Conservation (phyloP, 2,888 invertebrate genomes). For the Pemphredon lugubris region DNA sequence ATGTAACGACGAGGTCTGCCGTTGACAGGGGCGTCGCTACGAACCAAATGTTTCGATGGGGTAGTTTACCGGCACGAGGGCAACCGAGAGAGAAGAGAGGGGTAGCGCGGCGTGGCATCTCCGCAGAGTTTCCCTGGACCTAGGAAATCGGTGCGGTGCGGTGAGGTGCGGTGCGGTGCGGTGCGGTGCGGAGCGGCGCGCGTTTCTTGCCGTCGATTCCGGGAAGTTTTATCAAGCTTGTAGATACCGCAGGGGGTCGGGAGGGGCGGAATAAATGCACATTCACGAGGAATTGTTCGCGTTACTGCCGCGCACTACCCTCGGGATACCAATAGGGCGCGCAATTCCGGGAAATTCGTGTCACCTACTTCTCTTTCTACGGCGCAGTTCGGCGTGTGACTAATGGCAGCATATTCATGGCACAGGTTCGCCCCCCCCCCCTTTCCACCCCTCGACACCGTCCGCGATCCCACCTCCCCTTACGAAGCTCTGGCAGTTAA, state of each 20-base stretch:
- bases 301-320: conserved; percentile 60
- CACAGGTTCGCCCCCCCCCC: conserved; percentile 51
- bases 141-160: background rate
- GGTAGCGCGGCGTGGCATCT: background rate
- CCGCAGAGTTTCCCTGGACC: background rate
- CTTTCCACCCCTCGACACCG: conserved; percentile 38
- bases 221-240: conserved; percentile 58
- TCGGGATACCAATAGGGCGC: conserved; percentile 68
- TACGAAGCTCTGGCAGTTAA: conserved; percentile 70
- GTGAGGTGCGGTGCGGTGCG: conserved; percentile 13
- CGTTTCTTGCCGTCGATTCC: conserved; percentile 42
- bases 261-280: conserved; percentile 60
- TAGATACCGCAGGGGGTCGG: conserved; percentile 31
- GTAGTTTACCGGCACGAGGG: conserved; percentile 28
- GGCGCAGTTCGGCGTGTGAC: conserved; percentile 69
- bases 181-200: conserved; percentile 18
- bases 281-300: conserved; percentile 67
- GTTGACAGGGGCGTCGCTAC: conserved; percentile 72
- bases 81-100: conserved; percentile 6
- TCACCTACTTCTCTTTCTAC: conserved; percentile 69
- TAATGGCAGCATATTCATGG: conserved; percentile 71
- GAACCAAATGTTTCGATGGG: conserved; percentile 68
- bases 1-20: conserved; percentile 78
- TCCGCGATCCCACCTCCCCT: conserved; percentile 47
- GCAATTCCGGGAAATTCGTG: conserved; percentile 69